These are phyloP conservation scores for Pseudomyrmex flavicornis DNA, from an alignment of 1,140 invertebrate species.

Conservation along the genomic window DNA sequence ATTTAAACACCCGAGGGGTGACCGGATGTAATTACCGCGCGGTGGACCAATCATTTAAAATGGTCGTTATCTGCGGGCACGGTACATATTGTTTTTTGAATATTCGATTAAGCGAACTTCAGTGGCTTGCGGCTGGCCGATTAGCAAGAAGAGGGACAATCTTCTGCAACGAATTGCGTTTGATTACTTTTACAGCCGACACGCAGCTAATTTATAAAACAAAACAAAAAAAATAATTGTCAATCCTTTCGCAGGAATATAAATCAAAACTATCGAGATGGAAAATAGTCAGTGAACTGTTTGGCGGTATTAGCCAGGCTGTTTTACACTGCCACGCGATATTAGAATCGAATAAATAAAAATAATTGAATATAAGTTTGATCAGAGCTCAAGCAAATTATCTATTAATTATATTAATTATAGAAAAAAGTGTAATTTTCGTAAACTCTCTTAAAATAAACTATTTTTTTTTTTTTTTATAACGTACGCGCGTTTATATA, in stretches of 20 bases:
- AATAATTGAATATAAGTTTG: not conserved
- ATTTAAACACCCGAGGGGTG: slow-evolving; percentile 52
- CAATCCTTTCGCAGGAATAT: not conserved
- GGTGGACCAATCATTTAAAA: slow-evolving; percentile 54
- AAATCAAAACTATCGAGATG: slow-evolving; percentile 30
- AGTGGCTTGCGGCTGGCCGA: slow-evolving; percentile 53
- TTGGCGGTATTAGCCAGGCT: not conserved
- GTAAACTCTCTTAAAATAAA: too few species aligned
- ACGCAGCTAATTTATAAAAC: not conserved
- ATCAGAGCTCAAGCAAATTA: too few species aligned
- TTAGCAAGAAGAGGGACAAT: slow-evolving; percentile 33
- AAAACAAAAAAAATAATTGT: slow-evolving; percentile 5
- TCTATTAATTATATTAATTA: too few species aligned
- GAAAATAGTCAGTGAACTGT: slow-evolving; percentile 17
- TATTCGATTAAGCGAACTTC: slow-evolving; percentile 59
- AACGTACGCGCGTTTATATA: too few species aligned
- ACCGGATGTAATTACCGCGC: slow-evolving; percentile 28
- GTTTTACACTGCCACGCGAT: not conserved
- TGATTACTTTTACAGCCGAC: slow-evolving; percentile 69
- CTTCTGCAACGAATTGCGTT: slow-evolving; percentile 59
- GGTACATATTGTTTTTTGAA: slow-evolving; percentile 64
- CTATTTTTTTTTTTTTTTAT: too few species aligned
- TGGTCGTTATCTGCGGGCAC: slow-evolving; percentile 41
- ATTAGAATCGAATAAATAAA: not conserved
- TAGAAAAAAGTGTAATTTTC: too few species aligned